Conservation (phyloP, 2,797 vertebrate genomes). For the Acridotheres tristis region DNA sequence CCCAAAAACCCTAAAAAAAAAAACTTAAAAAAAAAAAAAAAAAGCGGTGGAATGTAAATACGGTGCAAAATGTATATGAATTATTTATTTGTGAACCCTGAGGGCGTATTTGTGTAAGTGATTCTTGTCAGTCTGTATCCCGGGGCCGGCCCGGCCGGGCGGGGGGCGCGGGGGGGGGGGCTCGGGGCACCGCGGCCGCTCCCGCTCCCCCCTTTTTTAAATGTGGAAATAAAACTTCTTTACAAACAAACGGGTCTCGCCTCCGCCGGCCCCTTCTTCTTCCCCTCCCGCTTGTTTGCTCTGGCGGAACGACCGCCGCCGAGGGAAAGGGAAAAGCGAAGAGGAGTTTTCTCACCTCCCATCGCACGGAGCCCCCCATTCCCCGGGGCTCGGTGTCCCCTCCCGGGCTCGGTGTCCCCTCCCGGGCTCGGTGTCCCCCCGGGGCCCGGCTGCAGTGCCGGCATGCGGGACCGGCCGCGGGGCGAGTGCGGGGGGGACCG, state of each 20-base stretch:
- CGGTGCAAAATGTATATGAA: constrained; percentile 92
- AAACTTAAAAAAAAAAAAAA: too few relatives aligned
- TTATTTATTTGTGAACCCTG: constrained; percentile 89
- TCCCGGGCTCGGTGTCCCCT: neutral
- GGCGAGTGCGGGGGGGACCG: neutral
- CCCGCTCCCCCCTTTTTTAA: constrained; percentile 85
- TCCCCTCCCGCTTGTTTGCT: neutral
- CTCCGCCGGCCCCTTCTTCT: neutral
- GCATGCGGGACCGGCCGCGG: neutral
- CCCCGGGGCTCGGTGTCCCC: neutral
- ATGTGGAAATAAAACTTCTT: constrained; percentile 95
- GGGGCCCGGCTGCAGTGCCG: neutral
- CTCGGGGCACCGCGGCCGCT: constrained; percentile 73
- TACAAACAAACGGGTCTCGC: constrained; percentile 73
- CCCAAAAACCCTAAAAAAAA: too few relatives aligned
- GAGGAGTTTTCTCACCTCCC: neutral
- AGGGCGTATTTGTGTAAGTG: constrained; percentile 86
- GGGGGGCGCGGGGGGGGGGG: constrained; percentile 26
- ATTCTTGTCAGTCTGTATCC: constrained; percentile 87
- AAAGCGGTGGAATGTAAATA: constrained; percentile 78
- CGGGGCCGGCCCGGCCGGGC: constrained; percentile 37
- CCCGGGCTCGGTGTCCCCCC: neutral
- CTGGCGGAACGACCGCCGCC: neutral
- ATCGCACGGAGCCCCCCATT: too few relatives aligned
- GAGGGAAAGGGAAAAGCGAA: neutral